These are phyloP conservation scores for Avahi laniger DNA, from an alignment of 2,797 vertebrate species.

Conservation along the genomic window DNA sequence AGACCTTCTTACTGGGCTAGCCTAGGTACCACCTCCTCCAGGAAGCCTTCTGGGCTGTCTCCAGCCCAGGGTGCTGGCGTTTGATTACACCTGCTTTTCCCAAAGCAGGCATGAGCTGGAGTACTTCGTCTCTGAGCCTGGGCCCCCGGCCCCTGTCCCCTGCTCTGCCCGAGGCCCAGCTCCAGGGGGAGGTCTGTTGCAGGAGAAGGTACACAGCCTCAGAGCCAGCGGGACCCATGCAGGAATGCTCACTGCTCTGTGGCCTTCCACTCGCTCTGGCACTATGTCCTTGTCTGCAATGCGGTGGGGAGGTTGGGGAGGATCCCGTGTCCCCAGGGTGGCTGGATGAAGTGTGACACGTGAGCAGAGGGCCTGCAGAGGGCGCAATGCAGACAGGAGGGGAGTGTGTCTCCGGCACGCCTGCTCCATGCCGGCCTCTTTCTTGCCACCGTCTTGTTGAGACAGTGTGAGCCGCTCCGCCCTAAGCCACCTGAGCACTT, in stretches of 20 bases:
- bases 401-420: accelerated
- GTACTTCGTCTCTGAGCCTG: accelerated
- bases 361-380: no score
- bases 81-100: background rate
- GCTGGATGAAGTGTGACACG: background rate
- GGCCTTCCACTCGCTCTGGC: accelerated
- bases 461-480: accelerated
- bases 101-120: background rate
- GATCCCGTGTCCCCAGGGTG: background rate
- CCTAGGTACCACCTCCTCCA: background rate
- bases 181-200: background rate
- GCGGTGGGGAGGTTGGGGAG: accelerated
- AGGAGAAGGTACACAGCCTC: background rate
- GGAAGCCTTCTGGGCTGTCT: background rate
- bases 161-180: background rate
- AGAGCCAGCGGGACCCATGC: accelerated
- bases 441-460: accelerated
- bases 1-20: background rate
- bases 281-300: accelerated
- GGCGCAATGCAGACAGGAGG: background rate
- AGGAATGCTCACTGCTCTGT: accelerated
- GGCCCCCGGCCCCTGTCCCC: background rate
- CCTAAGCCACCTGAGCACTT: background rate
- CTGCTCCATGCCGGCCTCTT: background rate
- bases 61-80: background rate